Conservation (phyloP, 2,888 invertebrate genomes). For the Pachliopta kotzebuea region DNA sequence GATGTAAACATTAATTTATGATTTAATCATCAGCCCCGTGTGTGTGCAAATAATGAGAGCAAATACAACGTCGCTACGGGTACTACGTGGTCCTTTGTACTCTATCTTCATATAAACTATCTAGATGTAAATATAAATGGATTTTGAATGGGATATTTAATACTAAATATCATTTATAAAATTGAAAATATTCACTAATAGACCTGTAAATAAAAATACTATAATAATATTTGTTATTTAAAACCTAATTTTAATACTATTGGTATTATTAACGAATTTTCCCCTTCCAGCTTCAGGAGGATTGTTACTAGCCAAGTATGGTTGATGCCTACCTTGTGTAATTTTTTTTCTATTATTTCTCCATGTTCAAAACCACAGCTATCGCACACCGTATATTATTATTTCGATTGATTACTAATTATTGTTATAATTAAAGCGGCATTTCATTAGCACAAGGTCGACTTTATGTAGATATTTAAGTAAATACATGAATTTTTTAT, state of each 20-base stretch:
- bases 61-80: constrained; percentile 24
- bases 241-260: background rate
- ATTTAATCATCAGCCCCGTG: constrained; percentile 29
- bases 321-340: too few species aligned
- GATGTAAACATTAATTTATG: constrained; percentile 30
- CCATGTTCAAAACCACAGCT: too few species aligned
- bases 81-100: constrained; percentile 6
- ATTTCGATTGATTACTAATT: too few species aligned
- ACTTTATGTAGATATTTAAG: too few species aligned
- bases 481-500: too few species aligned
- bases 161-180: background rate
- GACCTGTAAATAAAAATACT: background rate
- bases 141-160: background rate
- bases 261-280: too few species aligned
- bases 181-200: background rate
- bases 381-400: too few species aligned
- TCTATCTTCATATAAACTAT: constrained; percentile 6
- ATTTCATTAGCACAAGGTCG: too few species aligned
- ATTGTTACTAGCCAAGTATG: too few species aligned
- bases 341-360: too few species aligned
- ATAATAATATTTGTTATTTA: background rate
- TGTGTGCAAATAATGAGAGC: constrained; percentile 24
- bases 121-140: background rate
- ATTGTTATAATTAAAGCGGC: too few species aligned
- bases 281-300: too few species aligned